These are phyloP conservation scores for Tympanuchus pallidicinctus DNA, from an alignment of 2,113 vertebrate genomes.

Conservation along the genomic window DNA sequence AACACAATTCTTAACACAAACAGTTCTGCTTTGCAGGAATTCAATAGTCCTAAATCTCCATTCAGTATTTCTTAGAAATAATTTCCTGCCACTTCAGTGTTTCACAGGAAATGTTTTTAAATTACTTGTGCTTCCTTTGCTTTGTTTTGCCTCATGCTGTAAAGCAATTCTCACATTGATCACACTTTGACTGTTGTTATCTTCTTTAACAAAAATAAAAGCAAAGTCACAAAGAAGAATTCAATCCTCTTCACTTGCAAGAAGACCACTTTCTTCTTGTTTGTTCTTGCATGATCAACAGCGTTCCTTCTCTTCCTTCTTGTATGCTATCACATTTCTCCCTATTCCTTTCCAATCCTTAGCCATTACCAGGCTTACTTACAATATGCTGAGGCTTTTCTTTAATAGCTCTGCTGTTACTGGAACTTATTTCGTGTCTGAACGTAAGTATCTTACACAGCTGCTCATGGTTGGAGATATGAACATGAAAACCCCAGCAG, in stretches of 20 bases:
- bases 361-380: background rate
- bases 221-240: background rate
- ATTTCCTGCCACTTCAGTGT: background rate
- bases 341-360: background rate
- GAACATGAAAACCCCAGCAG: background rate
- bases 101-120: background rate
- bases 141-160: background rate
- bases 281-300: background rate
- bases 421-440: background rate
- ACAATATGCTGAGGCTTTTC: background rate
- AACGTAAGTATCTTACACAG: background rate
- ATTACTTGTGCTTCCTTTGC: background rate
- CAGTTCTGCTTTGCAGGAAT: background rate
- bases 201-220: constrained; percentile 6
- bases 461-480: constrained; percentile 6
- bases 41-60: background rate
- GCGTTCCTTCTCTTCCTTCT: background rate
- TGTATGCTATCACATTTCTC: background rate
- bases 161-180: background rate
- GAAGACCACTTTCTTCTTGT: background rate
- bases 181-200: background rate
- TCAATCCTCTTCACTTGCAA: background rate
- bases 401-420: background rate
- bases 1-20: background rate
- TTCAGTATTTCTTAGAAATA: background rate